Base-by-base conservation (phyloP, 2,113 vertebrate species). In the Onychostruthus taczanowskii region DNA sequence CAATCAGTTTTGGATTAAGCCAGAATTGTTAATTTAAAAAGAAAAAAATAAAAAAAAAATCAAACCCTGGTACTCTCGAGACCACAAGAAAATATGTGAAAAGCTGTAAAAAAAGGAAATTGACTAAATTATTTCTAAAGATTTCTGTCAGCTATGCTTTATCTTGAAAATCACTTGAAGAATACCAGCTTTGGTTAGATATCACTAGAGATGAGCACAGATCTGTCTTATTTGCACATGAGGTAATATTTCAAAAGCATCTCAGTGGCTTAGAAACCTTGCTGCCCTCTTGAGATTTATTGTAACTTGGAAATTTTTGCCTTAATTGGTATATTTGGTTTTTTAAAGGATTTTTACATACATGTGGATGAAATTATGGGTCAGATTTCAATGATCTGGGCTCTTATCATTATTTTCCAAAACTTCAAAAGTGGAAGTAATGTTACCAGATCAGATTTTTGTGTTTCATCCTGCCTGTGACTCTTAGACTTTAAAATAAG, bases 221-320 rank as follows among this genome's bases (percentile, higher is more conserved):
- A 94, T 83, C 81, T 69, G 24, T 69, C 53, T 24, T 24, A 72
- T 82, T 76, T 94, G 82, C 70, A 89, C 44, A 61, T 50, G 72
- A 95, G 77, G 83, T 89, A 92, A 94, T 74, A 90, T 89, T 92
- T 84, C 79, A 89, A 84, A 90, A 95, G 81, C 77, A 80, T 93
- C 90, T 95, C 80, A 64, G 77, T 92, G 59, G 67, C 46, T 92
- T 66, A 82, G 67, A 88, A 92, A 81, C 72, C 76, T 92, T 55
- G 31, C 52, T 80, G 69, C 84, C 73, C 83, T 90, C 0, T 0
- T 84, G 64, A 87, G 49, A 89, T 59, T 78, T 93, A 58, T 31
- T 84, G 80, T 0, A 0, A 73, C 37, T 92, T 59, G 21, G 73
- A 56, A 68, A 46, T 26, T 89, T 90, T 46, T 53, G 66, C 27